Evolutionary conservation across 1,140 invertebrate species (phyloP).

Genomic region (Lucilia cuprina): DNA sequence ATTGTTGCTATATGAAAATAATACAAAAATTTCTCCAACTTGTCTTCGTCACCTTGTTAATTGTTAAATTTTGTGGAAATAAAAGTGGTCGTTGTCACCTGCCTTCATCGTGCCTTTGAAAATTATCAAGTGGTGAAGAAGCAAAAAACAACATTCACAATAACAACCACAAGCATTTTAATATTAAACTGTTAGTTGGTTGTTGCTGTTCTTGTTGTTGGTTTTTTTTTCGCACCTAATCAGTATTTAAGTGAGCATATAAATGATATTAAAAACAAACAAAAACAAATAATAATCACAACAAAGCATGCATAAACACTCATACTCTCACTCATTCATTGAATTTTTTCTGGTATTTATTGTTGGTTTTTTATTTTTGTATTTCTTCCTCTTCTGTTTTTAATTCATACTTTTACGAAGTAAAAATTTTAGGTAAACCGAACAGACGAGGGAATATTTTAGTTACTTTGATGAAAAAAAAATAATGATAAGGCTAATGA

Average conservation of each 20-base stretch:
- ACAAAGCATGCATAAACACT: neutral
- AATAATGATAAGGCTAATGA: constrained; percentile 19
- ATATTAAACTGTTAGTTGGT: too few species aligned
- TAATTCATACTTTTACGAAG: neutral
- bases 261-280: neutral
- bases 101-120: neutral
- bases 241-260: neutral
- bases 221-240: constrained; percentile 7
- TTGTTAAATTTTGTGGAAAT: neutral
- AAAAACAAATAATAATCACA: neutral
- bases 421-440: neutral
- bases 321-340: neutral
- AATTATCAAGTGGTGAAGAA: neutral
- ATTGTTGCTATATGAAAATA: neutral
- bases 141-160: neutral
- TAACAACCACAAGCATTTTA: neutral
- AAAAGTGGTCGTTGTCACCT: neutral
- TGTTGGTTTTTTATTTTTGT: neutral
- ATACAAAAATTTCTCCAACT: neutral
- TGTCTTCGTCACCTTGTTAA: too few species aligned
- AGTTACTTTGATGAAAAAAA: neutral
- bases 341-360: neutral
- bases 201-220: neutral
- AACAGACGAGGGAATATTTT: neutral
- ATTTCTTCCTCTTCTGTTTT: neutral